phyloP scores from a whole-genome alignment of 2,113 vertebrate species.

The Melanerpes formicivorus region DNA sequence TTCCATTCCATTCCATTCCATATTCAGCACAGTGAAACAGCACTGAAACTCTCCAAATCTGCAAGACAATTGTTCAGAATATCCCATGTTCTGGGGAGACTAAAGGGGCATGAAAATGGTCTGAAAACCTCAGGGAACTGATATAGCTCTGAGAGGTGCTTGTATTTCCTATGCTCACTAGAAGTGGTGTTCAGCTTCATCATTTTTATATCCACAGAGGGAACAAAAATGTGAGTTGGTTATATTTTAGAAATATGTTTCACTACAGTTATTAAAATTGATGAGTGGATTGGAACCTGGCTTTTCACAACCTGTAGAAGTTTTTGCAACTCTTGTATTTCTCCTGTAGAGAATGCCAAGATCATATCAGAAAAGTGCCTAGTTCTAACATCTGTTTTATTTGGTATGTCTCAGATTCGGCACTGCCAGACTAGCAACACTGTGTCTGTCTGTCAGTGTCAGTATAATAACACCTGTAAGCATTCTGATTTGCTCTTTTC shows the following conservation, averaged over 20 bases:
- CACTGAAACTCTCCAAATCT: not conserved
- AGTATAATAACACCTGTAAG: not conserved
- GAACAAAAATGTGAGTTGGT: not conserved
- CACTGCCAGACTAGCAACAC: not conserved
- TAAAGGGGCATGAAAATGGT: not conserved
- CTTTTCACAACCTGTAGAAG: not conserved
- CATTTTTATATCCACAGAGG: not conserved
- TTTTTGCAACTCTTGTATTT: not conserved
- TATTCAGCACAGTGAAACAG: not conserved
- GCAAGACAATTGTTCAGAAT: not conserved
- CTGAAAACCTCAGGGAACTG: not conserved
- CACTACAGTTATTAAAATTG: not conserved
- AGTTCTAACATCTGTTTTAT: not conserved
- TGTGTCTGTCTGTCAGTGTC: not conserved
- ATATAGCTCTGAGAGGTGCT: not conserved
- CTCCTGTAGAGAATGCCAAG: not conserved
- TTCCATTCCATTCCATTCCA: not conserved
- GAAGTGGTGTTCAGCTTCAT: not conserved
- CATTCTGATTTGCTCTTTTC: not conserved
- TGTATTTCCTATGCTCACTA: not conserved
- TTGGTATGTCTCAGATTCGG: not conserved
- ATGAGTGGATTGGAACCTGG: not conserved
- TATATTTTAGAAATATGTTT: not conserved
- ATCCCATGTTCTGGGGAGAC: not conserved
- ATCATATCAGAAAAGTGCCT: not conserved